Conservation (phyloP, 2,113 vertebrate species). For the Pungitius pungitius region DNA sequence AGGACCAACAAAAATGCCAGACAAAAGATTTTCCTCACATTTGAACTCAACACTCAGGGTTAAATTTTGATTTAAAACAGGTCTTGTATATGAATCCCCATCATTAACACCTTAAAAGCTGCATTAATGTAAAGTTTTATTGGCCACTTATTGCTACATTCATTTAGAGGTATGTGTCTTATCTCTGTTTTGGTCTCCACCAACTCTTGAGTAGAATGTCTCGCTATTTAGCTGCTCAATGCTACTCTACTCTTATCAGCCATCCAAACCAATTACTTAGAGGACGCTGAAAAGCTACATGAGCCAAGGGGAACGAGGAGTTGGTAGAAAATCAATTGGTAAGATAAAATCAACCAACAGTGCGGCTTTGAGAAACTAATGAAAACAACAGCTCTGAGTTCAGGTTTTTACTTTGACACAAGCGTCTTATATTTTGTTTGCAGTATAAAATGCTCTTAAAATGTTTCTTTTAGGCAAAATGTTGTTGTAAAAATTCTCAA, state of each 20-base stretch:
- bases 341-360: neutral
- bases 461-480: conserved; percentile 1
- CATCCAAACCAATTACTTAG: neutral
- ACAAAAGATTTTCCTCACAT: conserved; percentile 7
- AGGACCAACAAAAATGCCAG: neutral
- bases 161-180: neutral
- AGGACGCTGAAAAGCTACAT: neutral
- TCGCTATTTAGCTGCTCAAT: neutral
- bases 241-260: too few relatives aligned
- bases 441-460: conserved; percentile 42
- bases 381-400: conserved; percentile 16
- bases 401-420: conserved; percentile 14
- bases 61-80: conserved; percentile 21
- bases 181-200: conserved; percentile 6
- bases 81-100: neutral
- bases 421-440: neutral
- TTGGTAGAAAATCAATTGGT: neutral
- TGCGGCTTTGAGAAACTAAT: conserved; percentile 17
- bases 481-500: conserved; percentile 10
- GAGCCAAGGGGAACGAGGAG: neutral
- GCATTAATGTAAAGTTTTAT: neutral
- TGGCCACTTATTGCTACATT: neutral
- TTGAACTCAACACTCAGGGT: conserved; percentile 49
- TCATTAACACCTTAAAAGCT: conserved; percentile 17
- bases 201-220: neutral